Evolutionary conservation across 2,888 invertebrate species (phyloP).

Genomic region (Nomada ferruginata): DNA sequence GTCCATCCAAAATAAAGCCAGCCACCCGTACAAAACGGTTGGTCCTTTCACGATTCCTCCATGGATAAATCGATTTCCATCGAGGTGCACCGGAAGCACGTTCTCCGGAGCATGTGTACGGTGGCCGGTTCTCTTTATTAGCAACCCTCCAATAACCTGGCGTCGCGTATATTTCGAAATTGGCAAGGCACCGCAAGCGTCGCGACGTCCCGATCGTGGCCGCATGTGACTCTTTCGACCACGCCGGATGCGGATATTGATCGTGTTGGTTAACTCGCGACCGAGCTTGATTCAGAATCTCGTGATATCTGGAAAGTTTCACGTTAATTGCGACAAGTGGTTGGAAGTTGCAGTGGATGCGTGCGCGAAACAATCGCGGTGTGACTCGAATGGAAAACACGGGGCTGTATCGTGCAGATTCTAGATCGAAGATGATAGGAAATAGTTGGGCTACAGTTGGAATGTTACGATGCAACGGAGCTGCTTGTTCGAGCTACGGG

Average conservation of each 20-base stretch:
- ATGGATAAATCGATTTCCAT: not conserved
- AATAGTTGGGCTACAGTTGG: slow-evolving; percentile 43
- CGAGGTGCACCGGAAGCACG: not conserved
- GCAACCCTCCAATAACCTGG: slow-evolving; percentile 1
- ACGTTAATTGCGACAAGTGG: not conserved
- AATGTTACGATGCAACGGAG: not conserved
- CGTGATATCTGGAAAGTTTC: not conserved
- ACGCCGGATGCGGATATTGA: not conserved
- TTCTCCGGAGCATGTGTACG: slow-evolving; percentile 1
- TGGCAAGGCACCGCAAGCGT: slow-evolving; percentile 1
- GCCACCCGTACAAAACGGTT: not conserved
- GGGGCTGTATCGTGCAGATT: not conserved
- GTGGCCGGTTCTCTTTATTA: not conserved
- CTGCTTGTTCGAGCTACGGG: not conserved
- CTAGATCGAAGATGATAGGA: slow-evolving; percentile 27
- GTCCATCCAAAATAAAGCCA: not conserved
- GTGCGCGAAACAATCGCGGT: not conserved
- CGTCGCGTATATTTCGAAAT: slow-evolving; percentile 15
- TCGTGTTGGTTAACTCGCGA: not conserved
- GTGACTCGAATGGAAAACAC: slow-evolving; percentile 3
- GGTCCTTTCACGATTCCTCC: not conserved
- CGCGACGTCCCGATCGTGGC: not conserved
- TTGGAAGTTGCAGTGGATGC: no score
- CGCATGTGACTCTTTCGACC: not conserved
- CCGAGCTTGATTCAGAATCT: not conserved